phyloP scores from a whole-genome alignment of 2,797 vertebrate species.

The Fundulus diaphanus region DNA sequence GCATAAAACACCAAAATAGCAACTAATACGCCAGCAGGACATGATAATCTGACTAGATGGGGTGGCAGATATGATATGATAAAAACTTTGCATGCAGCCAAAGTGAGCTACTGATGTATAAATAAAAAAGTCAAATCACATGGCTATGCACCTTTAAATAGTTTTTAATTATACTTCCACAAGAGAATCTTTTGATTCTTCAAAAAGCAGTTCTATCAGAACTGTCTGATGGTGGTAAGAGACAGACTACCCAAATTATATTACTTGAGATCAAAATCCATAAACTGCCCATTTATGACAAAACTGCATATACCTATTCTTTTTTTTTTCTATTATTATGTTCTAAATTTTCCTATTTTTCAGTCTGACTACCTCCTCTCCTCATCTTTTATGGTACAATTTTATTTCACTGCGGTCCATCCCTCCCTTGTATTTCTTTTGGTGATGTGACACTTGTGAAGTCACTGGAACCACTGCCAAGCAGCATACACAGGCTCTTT shows the following conservation, averaged over 20 bases:
- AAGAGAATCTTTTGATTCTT: not conserved
- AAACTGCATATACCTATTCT: not conserved
- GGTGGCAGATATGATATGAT: too few species aligned
- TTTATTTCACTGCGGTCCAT: conserved; percentile 22
- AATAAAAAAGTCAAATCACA: too few species aligned
- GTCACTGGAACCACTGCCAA: conserved; percentile 28
- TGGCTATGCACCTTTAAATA: too few species aligned
- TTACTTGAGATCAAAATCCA: not conserved
- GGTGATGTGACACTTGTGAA: conserved; percentile 32
- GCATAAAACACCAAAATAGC: too few species aligned
- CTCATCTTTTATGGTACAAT: conserved; percentile 10
- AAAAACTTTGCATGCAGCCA: too few species aligned
- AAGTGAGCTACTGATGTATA: too few species aligned
- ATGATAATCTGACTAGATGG: too few species aligned
- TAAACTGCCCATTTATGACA: not conserved
- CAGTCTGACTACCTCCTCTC: not conserved
- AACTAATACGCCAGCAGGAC: too few species aligned
- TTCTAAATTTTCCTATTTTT: not conserved
- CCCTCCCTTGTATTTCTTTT: conserved; percentile 20
- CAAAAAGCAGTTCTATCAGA: not conserved
- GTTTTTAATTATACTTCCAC: too few species aligned
- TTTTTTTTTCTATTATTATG: not conserved
- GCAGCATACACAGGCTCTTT: conserved; percentile 18
- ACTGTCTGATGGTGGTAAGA: not conserved
- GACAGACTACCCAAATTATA: not conserved